Evolutionary conservation across 37 sponge, comb jelly and placozoan species (phyloP), one percentile per base, ranked within the genome.

Genomic region (Lycopodina hypogea): DNA sequence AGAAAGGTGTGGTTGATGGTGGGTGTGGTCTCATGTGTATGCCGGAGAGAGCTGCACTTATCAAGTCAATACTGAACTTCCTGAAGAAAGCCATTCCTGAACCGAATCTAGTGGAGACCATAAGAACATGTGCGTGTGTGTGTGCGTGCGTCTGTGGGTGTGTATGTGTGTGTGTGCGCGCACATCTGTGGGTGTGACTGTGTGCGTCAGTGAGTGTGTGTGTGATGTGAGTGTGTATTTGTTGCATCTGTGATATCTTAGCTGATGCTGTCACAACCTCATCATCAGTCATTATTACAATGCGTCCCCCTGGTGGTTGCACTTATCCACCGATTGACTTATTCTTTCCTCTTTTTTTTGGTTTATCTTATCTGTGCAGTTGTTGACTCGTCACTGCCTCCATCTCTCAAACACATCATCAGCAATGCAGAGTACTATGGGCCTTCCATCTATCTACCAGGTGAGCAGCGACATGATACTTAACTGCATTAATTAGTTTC

Each of bases 341-440:
- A n/a, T n/a, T n/a, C n/a, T n/a, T n/a, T n/a, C n/a, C n/a, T n/a
- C n/a, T n/a, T n/a, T n/a, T n/a, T n/a, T n/a, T n/a, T n/a, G n/a
- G n/a, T n/a, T n/a, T n/a, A n/a, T n/a, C n/a, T n/a, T n/a, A n/a
- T n/a, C n/a, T n/a, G n/a, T 85, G 41, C 72, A 97, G 94, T 97
- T 63, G 90, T 91, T 72, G 92, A 94, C 42, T 88, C 90, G 3
- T 89, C 95, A 15, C 86, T 97, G 50, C 93, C 92, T 0, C 28
- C 32, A 0, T 92, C 92, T 9, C 86, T 97, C 32, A 92, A 91
- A 67, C 98, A 97, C 78, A 89, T 97, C 59, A 86, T 94, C 80
- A 97, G 98, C 63, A 94, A 94, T 80, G 90, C 90, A 35, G 93
- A 94, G 77, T 97, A 94, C 82, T 97, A 97, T 42, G 98, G 98